Percentiles rank a stretch among this genome's conserved stretches.
Evolutionary conservation across 2,888 invertebrate genomes (phyloP).

Genomic region (Pristionchus arcanus): DNA sequence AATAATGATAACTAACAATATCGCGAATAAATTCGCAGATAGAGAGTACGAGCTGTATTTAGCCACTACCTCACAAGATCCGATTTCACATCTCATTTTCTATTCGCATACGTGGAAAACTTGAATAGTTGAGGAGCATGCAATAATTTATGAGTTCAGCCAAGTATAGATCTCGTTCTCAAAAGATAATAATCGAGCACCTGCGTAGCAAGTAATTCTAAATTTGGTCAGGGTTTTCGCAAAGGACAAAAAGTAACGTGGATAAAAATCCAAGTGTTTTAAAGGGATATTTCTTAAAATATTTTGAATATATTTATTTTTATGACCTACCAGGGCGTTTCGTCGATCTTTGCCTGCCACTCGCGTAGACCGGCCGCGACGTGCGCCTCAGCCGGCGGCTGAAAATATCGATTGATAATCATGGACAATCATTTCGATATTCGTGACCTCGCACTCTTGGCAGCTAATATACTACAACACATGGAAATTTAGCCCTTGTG

Average conservation of each 20-base stretch:
- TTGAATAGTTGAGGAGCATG: neutral
- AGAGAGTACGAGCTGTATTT: neutral
- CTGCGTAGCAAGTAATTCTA: neutral
- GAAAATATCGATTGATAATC: neutral
- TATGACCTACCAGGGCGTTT: conserved; percentile 1
- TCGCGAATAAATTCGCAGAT: neutral
- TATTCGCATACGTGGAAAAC: neutral
- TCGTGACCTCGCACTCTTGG: too few species aligned
- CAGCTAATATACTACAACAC: too few species aligned
- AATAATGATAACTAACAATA: neutral
- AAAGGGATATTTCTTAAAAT: too few species aligned
- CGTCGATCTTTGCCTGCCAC: conserved; percentile 1
- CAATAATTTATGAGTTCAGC: neutral
- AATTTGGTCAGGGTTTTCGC: neutral
- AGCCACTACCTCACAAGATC: neutral
- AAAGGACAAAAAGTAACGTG: too few species aligned
- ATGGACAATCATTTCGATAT: neutral
- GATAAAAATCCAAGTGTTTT: too few species aligned
- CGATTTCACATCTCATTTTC: neutral
- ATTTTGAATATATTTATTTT: neutral
- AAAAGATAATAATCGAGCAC: neutral
- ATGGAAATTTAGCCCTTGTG: too few species aligned
- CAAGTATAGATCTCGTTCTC: too few species aligned
- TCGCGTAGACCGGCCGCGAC: conserved; percentile 7
- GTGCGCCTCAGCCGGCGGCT: conserved; percentile 26